A percentile compares a stretch with the other conserved stretches of the same genome.
These are phyloP conservation scores for Zoanthus solanderi DNA, from an alignment of 92 coral and sea anemone genomes.

Conservation along the genomic window DNA sequence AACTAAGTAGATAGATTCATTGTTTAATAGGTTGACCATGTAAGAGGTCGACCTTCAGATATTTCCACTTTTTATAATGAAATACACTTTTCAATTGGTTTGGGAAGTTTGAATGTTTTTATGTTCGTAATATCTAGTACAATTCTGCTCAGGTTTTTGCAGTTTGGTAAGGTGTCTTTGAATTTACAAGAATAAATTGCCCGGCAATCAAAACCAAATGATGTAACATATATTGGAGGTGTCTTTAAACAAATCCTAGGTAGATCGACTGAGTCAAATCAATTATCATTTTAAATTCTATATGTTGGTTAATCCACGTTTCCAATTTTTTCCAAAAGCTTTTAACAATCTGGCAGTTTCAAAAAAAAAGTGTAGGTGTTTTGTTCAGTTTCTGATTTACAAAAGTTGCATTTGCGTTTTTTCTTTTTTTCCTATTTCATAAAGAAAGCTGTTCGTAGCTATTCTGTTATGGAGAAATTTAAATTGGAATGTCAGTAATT, in stretches of 20 bases:
- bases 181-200: not conserved
- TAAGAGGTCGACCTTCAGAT: not conserved
- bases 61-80: not conserved
- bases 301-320: not conserved
- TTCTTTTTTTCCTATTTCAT: not conserved
- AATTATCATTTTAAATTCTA: no score
- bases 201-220: not conserved
- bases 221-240: not conserved
- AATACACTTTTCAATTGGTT: not conserved
- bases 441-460: not conserved
- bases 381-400: not conserved
- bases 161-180: not conserved
- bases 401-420: not conserved
- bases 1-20: not conserved
- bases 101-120: not conserved
- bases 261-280: not conserved
- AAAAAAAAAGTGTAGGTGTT: not conserved
- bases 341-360: not conserved
- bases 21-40: not conserved
- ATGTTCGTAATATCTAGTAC: not conserved
- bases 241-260: not conserved
- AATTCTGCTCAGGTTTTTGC: not conserved
- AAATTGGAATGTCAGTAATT: not conserved
- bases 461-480: no score
- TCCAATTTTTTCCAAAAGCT: not conserved